Evolutionary conservation across 2,113 vertebrate species (phyloP).

Genomic region (Dendrocopos noguchii): DNA sequence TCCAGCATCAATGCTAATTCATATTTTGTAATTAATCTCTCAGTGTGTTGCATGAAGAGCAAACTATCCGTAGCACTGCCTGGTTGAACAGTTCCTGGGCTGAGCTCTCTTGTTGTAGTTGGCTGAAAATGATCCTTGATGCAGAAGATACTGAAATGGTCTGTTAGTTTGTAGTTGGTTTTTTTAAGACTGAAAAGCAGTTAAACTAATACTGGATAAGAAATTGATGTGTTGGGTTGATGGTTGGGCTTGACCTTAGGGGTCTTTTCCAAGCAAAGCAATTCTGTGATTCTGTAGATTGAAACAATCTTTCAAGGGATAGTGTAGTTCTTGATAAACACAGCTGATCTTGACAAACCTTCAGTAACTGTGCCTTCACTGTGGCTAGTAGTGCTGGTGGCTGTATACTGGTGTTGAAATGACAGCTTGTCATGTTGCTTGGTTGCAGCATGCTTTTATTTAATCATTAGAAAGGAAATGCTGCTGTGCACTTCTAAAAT

Average conservation of each 20-base stretch:
- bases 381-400: background rate
- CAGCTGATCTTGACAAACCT: background rate
- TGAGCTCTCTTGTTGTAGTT: background rate
- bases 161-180: background rate
- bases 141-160: background rate
- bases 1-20: background rate
- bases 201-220: background rate
- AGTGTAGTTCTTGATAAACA: background rate
- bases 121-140: background rate
- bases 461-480: background rate
- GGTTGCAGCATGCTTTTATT: background rate
- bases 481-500: background rate
- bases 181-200: background rate
- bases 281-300: background rate
- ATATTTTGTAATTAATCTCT: conserved; percentile 21
- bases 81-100: background rate
- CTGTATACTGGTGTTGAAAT: rapidly evolving
- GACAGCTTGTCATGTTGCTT: background rate
- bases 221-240: background rate
- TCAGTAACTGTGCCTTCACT: background rate
- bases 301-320: background rate
- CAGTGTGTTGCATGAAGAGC: background rate
- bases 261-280: no score
- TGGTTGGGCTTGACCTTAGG: no score
- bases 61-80: background rate